Evolutionary conservation across 2,113 vertebrate genomes (phyloP).

Genomic region (Chamaetylas fuelleborni): DNA sequence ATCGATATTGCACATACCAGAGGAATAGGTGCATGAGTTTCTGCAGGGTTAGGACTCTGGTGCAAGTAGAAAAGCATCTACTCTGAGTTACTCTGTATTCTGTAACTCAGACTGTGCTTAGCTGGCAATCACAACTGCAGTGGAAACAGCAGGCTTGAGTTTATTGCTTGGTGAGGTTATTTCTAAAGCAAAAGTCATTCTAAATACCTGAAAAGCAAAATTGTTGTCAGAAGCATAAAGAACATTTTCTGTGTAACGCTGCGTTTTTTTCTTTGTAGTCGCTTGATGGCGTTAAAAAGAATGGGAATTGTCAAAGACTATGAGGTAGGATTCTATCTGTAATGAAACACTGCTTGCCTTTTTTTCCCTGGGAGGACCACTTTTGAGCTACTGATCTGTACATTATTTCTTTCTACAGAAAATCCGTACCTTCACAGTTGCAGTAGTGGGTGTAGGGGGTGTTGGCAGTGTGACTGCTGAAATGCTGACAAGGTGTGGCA

Average conservation of each 20-base stretch:
- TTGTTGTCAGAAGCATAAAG: neutral
- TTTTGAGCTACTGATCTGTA: neutral
- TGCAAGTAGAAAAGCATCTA: neutral
- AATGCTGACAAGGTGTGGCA: slow-evolving; percentile 99
- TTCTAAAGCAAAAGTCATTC: neutral
- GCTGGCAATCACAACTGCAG: neutral
- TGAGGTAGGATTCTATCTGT: slow-evolving; percentile 79
- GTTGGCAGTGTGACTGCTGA: slow-evolving; percentile 98
- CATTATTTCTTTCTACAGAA: slow-evolving; percentile 75
- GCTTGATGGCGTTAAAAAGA: slow-evolving; percentile 95
- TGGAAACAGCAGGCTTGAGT: neutral
- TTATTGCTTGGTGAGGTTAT: neutral
- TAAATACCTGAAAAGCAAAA: neutral
- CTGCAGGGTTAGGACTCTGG: neutral
- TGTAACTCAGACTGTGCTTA: neutral
- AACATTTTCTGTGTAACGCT: neutral
- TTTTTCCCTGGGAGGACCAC: neutral
- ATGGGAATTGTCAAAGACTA: slow-evolving; percentile 98
- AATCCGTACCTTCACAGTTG: slow-evolving; percentile 90
- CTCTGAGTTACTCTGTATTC: neutral
- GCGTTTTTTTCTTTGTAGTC: slow-evolving; percentile 68
- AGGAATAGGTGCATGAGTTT: neutral
- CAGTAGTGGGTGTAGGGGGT: slow-evolving; percentile 93
- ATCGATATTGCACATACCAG: rapidly evolving
- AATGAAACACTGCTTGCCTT: neutral